phyloP scores from a whole-genome alignment of 2,113 vertebrate genomes.

The Felis chaus region DNA sequence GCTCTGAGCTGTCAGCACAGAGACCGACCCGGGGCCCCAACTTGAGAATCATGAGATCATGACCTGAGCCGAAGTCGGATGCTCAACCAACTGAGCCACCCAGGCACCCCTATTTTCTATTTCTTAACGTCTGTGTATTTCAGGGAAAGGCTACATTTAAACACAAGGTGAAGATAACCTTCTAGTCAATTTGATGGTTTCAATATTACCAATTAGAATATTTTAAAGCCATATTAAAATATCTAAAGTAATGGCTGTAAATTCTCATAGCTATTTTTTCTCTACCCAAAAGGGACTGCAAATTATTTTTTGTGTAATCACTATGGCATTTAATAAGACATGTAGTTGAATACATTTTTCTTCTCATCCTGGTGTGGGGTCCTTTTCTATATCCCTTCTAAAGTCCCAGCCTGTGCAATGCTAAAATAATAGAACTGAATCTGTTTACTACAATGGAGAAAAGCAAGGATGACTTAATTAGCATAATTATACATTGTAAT shows the following conservation, averaged over 20 bases:
- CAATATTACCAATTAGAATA: not conserved
- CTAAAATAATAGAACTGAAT: not conserved
- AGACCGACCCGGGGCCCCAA: no score
- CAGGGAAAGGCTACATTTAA: not conserved
- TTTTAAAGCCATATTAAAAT: not conserved
- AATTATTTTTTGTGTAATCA: slow-evolving; percentile 36
- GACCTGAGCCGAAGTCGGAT: no score
- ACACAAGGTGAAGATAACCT: not conserved
- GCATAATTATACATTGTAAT: not conserved
- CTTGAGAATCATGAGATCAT: no score
- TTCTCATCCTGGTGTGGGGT: not conserved
- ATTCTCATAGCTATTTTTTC: not conserved
- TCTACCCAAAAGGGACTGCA: not conserved
- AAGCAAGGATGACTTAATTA: not conserved
- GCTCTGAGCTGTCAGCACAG: no score
- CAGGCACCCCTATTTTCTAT: not conserved
- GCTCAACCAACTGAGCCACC: no score
- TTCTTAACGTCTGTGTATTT: not conserved
- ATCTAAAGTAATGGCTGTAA: not conserved
- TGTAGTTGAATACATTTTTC: not conserved
- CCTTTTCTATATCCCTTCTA: not conserved
- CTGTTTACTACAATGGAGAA: not conserved
- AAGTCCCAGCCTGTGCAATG: not conserved
- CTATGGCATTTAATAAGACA: not conserved
- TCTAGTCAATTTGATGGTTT: not conserved